A percentile compares a stretch with the other conserved stretches of the same genome.
phyloP scores from a whole-genome alignment of 2,888 invertebrate species.

The Hemithea aestivaria region DNA sequence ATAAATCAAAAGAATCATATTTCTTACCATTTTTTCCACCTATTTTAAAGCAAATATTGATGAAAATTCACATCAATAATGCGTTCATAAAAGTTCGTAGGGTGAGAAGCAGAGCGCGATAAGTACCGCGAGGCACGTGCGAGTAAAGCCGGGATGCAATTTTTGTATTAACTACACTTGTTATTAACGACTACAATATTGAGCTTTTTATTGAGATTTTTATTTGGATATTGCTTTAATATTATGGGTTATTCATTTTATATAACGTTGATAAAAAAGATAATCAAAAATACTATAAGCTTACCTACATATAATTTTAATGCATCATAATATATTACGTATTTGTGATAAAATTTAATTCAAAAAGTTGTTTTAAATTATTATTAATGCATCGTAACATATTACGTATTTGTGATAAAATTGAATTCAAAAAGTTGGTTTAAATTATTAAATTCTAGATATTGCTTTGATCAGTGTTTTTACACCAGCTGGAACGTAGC shows the following conservation, averaged over 20 bases:
- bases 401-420: no score
- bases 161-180: constrained; percentile 56
- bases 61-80: constrained; percentile 13
- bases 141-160: constrained; percentile 54
- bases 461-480: no score
- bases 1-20: neutral
- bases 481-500: no score
- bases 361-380: no score
- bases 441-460: no score
- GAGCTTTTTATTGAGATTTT: constrained; percentile 41
- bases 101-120: constrained; percentile 67
- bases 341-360: no score
- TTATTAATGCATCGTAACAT: no score
- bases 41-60: constrained; percentile 17
- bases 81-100: constrained; percentile 25
- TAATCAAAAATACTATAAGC: no score
- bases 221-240: constrained; percentile 1
- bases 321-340: no score
- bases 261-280: no score
- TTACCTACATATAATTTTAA: no score
- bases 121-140: constrained; percentile 66
- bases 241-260: constrained; percentile 7
- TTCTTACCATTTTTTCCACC: constrained; percentile 1
- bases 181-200: constrained; percentile 45
- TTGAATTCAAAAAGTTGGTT: no score